These are phyloP conservation scores for Oncorhynchus masou DNA, from an alignment of 2,113 vertebrate species.

Conservation along the genomic window DNA sequence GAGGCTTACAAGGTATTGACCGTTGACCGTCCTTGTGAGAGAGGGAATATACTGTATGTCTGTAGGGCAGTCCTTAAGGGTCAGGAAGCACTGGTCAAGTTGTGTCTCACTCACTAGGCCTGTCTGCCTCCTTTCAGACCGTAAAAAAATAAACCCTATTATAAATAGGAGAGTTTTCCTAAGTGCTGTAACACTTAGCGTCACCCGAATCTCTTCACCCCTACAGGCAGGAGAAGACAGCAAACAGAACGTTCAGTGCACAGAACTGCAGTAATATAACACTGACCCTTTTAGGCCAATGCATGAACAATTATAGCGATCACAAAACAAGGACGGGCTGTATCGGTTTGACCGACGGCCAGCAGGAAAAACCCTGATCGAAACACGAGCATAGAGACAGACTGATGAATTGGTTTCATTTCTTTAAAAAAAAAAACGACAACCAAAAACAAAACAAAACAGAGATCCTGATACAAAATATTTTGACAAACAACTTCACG, in stretches of 20 bases:
- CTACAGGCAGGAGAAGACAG: constrained; percentile 74
- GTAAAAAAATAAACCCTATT: constrained; percentile 37
- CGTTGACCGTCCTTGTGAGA: not conserved
- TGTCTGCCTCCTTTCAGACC: constrained; percentile 11
- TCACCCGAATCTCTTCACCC: constrained; percentile 5
- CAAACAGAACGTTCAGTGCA: constrained; percentile 75
- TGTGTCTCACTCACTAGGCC: constrained; percentile 1
- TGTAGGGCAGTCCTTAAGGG: not conserved
- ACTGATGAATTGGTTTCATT: constrained; percentile 73
- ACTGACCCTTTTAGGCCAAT: constrained; percentile 76
- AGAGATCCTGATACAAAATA: constrained; percentile 85
- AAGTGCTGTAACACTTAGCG: constrained; percentile 27
- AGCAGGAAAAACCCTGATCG: constrained; percentile 61
- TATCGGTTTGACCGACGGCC: constrained; percentile 63
- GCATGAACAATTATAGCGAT: constrained; percentile 75
- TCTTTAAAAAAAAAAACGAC: constrained; percentile 25
- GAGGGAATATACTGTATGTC: not conserved
- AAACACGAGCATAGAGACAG: constrained; percentile 62
- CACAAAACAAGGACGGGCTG: constrained; percentile 68
- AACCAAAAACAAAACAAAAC: constrained; percentile 28
- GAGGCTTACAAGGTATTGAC: no score
- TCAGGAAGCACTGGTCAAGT: constrained; percentile 23
- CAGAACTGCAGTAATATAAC: constrained; percentile 75
- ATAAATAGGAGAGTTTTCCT: constrained; percentile 42
- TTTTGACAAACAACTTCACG: constrained; percentile 92